A percentile compares a stretch with the other conserved stretches of the same genome.
Evolutionary conservation across 2,888 invertebrate species (phyloP).

Genomic region (Torymus aiolomorphi): DNA sequence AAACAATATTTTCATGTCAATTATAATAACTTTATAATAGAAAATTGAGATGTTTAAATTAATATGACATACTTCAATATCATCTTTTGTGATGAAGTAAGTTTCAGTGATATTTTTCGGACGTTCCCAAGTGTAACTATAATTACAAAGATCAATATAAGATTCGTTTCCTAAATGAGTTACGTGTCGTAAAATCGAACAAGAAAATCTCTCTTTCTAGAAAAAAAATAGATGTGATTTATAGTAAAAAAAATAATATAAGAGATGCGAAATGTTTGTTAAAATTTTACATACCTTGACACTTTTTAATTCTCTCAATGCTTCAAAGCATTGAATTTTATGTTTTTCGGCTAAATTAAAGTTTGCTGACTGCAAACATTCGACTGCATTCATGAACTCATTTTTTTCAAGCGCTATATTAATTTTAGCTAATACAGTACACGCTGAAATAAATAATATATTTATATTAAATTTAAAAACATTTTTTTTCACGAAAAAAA

Average conservation of each 20-base stretch:
- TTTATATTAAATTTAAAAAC: too few relatives aligned
- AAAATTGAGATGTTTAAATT: background rate
- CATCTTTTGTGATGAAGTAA: slow-evolving; percentile 66
- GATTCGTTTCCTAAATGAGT: slow-evolving; percentile 66
- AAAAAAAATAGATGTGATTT: slow-evolving; percentile 39
- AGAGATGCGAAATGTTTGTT: background rate
- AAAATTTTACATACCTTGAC: slow-evolving; percentile 53
- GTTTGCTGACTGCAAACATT: slow-evolving; percentile 63
- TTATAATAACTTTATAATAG: background rate
- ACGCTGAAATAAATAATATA: slow-evolving; percentile 61
- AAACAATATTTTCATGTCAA: slow-evolving; percentile 14
- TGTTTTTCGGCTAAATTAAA: slow-evolving; percentile 62
- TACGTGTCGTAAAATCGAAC: slow-evolving; percentile 65
- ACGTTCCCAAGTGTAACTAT: slow-evolving; percentile 69
- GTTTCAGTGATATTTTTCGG: slow-evolving; percentile 66
- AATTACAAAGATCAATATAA: slow-evolving; percentile 67
- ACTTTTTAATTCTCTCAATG: slow-evolving; percentile 60
- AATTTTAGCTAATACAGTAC: slow-evolving; percentile 65
- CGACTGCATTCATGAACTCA: slow-evolving; percentile 63
- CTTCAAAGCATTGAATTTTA: slow-evolving; percentile 62
- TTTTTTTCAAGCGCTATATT: slow-evolving; percentile 66
- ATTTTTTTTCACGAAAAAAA: background rate
- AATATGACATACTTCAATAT: slow-evolving; percentile 65
- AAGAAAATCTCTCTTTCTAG: slow-evolving; percentile 62
- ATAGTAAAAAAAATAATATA: background rate